Base-by-base conservation (phyloP, 2,113 vertebrate genomes). In the Archilochus colubris region DNA sequence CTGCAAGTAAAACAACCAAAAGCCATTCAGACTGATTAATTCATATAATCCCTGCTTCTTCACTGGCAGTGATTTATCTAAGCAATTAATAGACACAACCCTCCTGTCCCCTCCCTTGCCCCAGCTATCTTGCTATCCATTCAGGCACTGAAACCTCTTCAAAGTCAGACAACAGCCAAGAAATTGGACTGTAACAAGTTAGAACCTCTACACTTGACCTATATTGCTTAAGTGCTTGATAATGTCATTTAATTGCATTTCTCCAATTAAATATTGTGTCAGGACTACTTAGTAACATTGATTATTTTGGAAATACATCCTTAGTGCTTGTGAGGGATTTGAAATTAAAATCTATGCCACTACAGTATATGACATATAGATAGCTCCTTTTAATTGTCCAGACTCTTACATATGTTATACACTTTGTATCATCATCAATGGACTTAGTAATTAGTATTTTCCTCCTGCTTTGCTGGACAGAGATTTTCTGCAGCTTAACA, bases 211-310 rank as follows among this genome's bases (percentile, higher is more conserved):
- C 46, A 61, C 25, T 79, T 78, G n/a, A 53, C 54, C 73, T 76
- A 3, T 79, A 27, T 87, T 95, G 6, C 43, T 16, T 61, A 76
- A 79, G n/a, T 69, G 27, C 16, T 84, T 58, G 68, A 48, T 83
- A 94, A 90, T 74, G 36, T 46, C 5, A 82, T 43, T 88, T 89
- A 83, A 82, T 84, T 86, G 62, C 13, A 20, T 87, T 93, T 94
- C 30, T 81, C 30, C 82, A 22, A 74, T 58, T 53, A 90, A 94
- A 80, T 57, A 50, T 59, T 92, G 51, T 81, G 78, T 23, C 44
- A 80, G 33, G 30, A 77, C 64, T 82, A 61, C 59, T 55, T 86
- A 91, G 36, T 78, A 88, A 19, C 59, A 88, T 80, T 86, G 46
- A 55, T 40, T 78, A 14, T 33, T 55, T 82, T 91, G 70, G 36